phyloP scores from a whole-genome alignment of 2,797 vertebrate species.

The Channa striata region DNA sequence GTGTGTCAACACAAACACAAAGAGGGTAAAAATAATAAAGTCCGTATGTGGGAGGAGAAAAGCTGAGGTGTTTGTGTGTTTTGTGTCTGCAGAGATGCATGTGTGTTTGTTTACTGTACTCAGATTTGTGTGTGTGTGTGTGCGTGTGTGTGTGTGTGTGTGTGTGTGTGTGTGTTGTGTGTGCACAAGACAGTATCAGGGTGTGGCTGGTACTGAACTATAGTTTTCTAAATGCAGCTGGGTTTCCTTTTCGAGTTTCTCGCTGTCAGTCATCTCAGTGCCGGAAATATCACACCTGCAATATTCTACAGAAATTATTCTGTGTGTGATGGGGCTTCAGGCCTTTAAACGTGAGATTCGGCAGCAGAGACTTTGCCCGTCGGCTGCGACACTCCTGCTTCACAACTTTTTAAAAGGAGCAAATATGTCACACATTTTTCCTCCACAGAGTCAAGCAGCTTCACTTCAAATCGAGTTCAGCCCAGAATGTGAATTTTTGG shows the following conservation, averaged over 20 bases:
- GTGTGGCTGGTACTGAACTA: conserved; percentile 46
- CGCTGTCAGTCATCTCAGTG: conserved; percentile 19
- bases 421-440: conserved; percentile 8
- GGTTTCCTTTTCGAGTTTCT: conserved; percentile 17
- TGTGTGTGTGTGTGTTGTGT: conserved; percentile 2
- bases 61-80: conserved; percentile 25
- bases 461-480: not conserved
- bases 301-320: conserved; percentile 8
- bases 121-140: conserved; percentile 6
- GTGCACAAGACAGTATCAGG: conserved; percentile 22
- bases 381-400: conserved; percentile 20
- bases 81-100: conserved; percentile 34
- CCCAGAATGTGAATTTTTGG: not conserved
- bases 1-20: conserved; percentile 68
- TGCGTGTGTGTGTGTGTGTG: not conserved
- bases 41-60: conserved; percentile 52
- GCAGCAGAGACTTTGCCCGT: conserved; percentile 22
- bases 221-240: conserved; percentile 2
- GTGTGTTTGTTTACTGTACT: not conserved
- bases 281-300: conserved; percentile 30
- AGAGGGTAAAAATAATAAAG: conserved; percentile 62
- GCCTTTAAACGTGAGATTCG: conserved; percentile 43
- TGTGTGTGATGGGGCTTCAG: not conserved
- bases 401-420: conserved; percentile 29
- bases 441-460: conserved; percentile 5